These are phyloP conservation scores for Styela plicata DNA, from an alignment of 23 tunicate genomes.

Conservation along the genomic window DNA sequence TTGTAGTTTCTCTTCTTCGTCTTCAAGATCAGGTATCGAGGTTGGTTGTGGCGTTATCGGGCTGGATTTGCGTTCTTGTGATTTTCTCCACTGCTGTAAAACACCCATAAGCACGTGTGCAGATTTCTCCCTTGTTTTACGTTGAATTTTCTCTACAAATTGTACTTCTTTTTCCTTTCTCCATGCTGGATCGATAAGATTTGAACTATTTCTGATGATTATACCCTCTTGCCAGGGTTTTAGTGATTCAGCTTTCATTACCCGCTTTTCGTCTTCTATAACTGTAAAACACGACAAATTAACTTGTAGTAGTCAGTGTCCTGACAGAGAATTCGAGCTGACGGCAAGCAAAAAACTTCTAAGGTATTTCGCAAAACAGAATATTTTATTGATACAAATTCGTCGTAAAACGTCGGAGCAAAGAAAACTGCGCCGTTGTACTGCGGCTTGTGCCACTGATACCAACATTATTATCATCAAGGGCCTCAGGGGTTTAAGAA, in stretches of 20 bases:
- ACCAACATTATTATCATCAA: no score
- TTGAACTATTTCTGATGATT: neutral
- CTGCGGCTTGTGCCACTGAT: no score
- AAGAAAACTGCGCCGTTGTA: no score
- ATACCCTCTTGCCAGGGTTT: constrained; percentile 10
- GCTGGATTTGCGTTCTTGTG: constrained; percentile 13
- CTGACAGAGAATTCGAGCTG: no score
- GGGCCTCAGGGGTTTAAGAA: no score
- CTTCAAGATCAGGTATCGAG: neutral
- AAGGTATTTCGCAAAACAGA: no score
- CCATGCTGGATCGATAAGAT: constrained; percentile 24
- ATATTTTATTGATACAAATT: no score
- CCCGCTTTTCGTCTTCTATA: constrained; percentile 25
- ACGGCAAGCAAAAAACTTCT: no score
- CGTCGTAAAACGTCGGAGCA: no score
- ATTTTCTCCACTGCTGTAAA: constrained; percentile 13
- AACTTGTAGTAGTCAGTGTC: no score
- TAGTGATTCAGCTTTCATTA: neutral
- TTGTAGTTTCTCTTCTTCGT: neutral
- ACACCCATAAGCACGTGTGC: constrained; percentile 23
- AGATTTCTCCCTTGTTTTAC: neutral
- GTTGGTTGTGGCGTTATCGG: neutral
- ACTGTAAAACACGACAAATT: no score
- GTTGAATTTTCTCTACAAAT: neutral
- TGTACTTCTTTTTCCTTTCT: neutral